These are phyloP conservation scores for Trissolcus basalis DNA, from an alignment of 1,140 invertebrate genomes.

Conservation along the genomic window DNA sequence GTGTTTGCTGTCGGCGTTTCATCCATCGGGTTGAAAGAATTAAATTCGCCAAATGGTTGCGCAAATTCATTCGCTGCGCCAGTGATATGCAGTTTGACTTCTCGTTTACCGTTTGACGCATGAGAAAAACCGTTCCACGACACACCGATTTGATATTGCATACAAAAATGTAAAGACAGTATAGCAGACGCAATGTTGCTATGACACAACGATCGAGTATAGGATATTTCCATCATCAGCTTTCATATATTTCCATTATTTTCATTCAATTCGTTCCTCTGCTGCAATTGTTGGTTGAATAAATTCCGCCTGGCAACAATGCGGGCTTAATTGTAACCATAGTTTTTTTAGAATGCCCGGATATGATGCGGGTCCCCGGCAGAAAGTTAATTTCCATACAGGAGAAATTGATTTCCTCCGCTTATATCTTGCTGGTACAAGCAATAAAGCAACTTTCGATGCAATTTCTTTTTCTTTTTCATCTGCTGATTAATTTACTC, in stretches of 20 bases:
- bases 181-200: conserved; percentile 22
- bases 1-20: conserved; percentile 13
- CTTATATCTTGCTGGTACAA: conserved; percentile 1
- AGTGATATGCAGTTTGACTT: conserved; percentile 1
- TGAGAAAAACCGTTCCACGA: conserved; percentile 8
- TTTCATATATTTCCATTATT: conserved; percentile 58
- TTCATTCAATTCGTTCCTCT: conserved; percentile 23
- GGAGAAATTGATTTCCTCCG: conserved; percentile 56
- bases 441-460: too few species aligned
- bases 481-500: too few species aligned
- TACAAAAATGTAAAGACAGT: conserved; percentile 19
- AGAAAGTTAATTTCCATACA: conserved; percentile 58
- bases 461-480: too few species aligned
- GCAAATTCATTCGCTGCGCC: conserved; percentile 24
- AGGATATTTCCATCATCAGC: conserved; percentile 24
- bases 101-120: conserved; percentile 2
- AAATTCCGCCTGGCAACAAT: conserved; percentile 55
- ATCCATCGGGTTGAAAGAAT: conserved; percentile 21
- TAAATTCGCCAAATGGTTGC: conserved; percentile 35
- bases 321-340: conserved; percentile 47
- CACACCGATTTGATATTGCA: conserved; percentile 8
- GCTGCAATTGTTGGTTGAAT: conserved; percentile 54
- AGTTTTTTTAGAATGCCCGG: conserved; percentile 41
- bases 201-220: conserved; percentile 15
- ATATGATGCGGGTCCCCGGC: conserved; percentile 54